A percentile compares a stretch with the other conserved stretches of the same genome.
Evolutionary conservation across 2,797 vertebrate species (phyloP).

Genomic region (Oophaga sylvatica): DNA sequence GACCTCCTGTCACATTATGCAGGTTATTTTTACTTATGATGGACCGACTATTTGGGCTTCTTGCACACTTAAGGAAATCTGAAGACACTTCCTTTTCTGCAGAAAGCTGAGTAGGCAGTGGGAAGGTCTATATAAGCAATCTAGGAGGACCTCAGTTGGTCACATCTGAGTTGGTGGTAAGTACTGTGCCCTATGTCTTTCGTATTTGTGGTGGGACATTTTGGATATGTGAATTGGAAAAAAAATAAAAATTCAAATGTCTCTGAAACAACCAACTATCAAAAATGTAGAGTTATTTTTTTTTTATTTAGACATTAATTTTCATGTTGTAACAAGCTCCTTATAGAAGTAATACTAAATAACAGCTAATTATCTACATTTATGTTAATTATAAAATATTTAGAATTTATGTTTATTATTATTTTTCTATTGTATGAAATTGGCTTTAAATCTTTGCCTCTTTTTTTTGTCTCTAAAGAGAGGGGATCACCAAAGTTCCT

Average conservation of each 20-base stretch:
- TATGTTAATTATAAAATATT: background rate
- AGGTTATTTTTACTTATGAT: conserved; percentile 30
- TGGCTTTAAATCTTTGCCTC: background rate
- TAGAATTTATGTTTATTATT: background rate
- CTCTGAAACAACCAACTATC: background rate
- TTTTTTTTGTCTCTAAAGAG: background rate
- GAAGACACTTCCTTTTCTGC: conserved; percentile 60
- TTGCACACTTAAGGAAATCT: conserved; percentile 19
- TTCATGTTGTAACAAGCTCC: background rate
- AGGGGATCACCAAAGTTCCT: background rate
- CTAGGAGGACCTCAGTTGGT: background rate
- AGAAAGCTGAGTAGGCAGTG: conserved; percentile 70
- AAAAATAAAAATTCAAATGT: background rate
- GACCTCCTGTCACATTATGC: conserved; percentile 6
- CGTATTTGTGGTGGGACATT: background rate
- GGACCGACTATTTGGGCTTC: background rate
- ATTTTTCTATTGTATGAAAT: background rate
- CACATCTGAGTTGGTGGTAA: conserved; percentile 20
- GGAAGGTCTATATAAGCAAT: conserved; percentile 64
- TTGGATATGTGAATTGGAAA: background rate
- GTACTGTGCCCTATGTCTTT: background rate
- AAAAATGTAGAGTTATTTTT: background rate
- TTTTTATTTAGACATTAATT: background rate
- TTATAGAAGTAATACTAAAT: background rate
- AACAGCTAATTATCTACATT: no score